A percentile compares a stretch with the other conserved stretches of the same genome.
These are phyloP conservation scores for Lamellibrachia luymesi DNA, from an alignment of 1,140 invertebrate species.

Conservation along the genomic window DNA sequence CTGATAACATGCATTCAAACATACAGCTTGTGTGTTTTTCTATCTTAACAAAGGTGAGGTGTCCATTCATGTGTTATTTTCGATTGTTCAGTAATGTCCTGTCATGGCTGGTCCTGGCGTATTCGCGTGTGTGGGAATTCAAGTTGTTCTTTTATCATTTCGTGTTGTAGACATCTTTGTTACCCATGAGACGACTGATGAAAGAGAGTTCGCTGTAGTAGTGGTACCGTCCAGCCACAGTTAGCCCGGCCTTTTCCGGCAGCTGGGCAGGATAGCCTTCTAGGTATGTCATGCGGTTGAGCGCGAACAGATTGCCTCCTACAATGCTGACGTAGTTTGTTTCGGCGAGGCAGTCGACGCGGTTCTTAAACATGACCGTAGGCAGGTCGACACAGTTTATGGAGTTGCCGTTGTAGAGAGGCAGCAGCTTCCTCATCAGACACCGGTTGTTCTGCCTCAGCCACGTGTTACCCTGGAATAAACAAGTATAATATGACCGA, in stretches of 20 bases:
- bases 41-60: too few relatives aligned
- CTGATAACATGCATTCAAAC: too few relatives aligned
- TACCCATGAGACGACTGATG: background rate
- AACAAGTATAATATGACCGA: background rate
- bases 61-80: too few relatives aligned
- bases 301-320: background rate
- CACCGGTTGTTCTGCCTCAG: background rate
- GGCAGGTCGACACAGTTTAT: background rate
- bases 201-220: background rate
- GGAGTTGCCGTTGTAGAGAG: background rate
- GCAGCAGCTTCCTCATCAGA: background rate
- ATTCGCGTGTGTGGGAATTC: too few relatives aligned
- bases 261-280: background rate
- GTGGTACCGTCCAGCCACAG: background rate
- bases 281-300: background rate
- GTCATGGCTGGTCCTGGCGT: too few relatives aligned
- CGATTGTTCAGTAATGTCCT: too few relatives aligned
- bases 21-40: too few relatives aligned
- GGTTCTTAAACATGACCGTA: background rate
- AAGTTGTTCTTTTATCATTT: background rate
- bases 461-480: background rate
- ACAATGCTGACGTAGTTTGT: background rate
- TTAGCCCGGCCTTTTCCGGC: background rate
- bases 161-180: background rate
- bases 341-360: background rate